phyloP scores from a whole-genome alignment of 1,140 invertebrate species.

The Drosophila triauraria region DNA sequence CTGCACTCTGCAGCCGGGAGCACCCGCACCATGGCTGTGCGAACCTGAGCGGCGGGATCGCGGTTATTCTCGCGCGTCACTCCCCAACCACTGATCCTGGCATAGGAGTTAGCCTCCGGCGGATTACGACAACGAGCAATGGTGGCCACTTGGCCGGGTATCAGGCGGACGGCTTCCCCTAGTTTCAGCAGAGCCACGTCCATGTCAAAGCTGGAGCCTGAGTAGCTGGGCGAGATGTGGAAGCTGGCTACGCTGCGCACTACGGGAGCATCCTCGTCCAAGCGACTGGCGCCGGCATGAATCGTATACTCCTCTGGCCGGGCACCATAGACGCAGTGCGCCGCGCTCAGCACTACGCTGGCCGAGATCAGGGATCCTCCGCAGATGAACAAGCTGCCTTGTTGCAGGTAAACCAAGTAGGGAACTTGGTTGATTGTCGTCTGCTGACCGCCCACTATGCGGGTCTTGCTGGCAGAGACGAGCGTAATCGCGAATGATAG shows the following conservation, averaged over 20 bases:
- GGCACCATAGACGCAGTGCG: slow-evolving; percentile 65
- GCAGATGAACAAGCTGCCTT: slow-evolving; percentile 58
- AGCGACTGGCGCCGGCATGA: slow-evolving; percentile 65
- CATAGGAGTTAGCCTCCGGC: slow-evolving; percentile 58
- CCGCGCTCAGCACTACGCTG: slow-evolving; percentile 69
- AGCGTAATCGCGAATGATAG: neutral
- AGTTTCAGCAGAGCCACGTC: slow-evolving; percentile 72
- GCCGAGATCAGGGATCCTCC: slow-evolving; percentile 67
- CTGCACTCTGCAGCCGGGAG: slow-evolving; percentile 56
- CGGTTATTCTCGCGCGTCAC: slow-evolving; percentile 55
- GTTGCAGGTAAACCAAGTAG: slow-evolving; percentile 66
- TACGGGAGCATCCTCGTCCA: slow-evolving; percentile 48
- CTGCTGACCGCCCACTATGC: slow-evolving; percentile 70
- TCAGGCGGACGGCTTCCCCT: slow-evolving; percentile 11
- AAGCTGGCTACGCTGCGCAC: slow-evolving; percentile 45
- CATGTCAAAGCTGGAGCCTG: slow-evolving; percentile 68
- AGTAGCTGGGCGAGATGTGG: slow-evolving; percentile 45
- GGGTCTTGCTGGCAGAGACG: slow-evolving; percentile 10
- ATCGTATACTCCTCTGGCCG: slow-evolving; percentile 52
- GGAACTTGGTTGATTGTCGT: slow-evolving; percentile 63
- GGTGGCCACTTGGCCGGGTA: slow-evolving; percentile 46
- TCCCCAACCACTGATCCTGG: slow-evolving; percentile 75
- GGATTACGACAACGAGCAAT: slow-evolving; percentile 49
- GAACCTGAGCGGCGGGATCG: slow-evolving; percentile 62
- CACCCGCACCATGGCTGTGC: slow-evolving; percentile 61